Conservation (phyloP, 2,113 vertebrate genomes). For the Elephantulus edwardii region DNA sequence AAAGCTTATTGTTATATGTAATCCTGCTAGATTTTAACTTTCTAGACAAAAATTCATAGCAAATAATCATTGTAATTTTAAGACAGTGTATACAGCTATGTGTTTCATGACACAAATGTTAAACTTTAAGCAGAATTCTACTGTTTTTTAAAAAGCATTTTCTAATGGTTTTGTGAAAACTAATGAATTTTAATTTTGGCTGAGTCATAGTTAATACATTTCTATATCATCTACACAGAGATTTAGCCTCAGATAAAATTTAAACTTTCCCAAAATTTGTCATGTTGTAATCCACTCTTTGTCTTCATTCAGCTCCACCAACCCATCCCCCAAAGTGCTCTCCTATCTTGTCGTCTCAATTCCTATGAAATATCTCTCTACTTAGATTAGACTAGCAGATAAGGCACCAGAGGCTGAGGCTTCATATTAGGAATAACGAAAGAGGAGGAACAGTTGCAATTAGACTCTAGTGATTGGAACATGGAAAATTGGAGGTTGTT, state of each 20-base stretch:
- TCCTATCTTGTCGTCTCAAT: accelerated
- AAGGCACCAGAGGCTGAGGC: too few species aligned
- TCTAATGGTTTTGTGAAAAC: neutral
- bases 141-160: neutral
- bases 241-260: neutral
- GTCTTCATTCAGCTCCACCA: neutral
- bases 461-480: too few species aligned
- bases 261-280: neutral
- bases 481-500: too few species aligned
- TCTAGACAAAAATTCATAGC: slow-evolving; percentile 15
- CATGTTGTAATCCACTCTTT: neutral
- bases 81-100: neutral
- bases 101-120: neutral
- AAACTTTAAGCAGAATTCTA: neutral
- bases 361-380: neutral
- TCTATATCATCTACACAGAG: neutral
- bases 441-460: too few species aligned
- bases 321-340: neutral
- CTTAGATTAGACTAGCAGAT: too few species aligned
- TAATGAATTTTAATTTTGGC: neutral
- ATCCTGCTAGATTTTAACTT: neutral
- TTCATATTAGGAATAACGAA: too few species aligned
- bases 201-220: neutral
- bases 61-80: neutral
- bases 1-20: neutral